Percentiles rank a stretch among this genome's conserved stretches.
These are phyloP conservation scores for Akabosia matsudoensis DNA, from an alignment of 1,140 invertebrate genomes.

Conservation along the genomic window DNA sequence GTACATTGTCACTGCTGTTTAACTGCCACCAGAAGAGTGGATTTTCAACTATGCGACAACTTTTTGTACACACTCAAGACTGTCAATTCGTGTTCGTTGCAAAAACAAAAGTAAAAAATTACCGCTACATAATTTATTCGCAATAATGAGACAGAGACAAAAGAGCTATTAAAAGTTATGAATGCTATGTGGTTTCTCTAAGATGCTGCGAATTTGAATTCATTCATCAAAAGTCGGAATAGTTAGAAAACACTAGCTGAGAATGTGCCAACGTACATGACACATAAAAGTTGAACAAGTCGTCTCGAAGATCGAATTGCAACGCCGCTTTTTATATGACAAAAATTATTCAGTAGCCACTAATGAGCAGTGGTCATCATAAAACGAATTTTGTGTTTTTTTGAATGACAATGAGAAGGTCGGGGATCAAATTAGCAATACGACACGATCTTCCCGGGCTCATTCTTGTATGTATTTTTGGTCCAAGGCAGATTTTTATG, in stretches of 20 bases:
- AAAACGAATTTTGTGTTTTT: too few relatives aligned
- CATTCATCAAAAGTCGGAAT: too few relatives aligned
- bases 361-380: background rate
- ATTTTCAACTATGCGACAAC: background rate
- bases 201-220: background rate
- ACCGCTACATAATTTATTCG: background rate
- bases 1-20: background rate
- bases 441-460: too few relatives aligned
- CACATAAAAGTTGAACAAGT: background rate
- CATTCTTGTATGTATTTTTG: too few relatives aligned
- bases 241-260: background rate
- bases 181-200: background rate
- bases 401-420: background rate
- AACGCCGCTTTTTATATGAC: background rate
- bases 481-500: too few relatives aligned
- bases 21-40: background rate
- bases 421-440: too few relatives aligned
- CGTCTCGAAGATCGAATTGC: background rate
- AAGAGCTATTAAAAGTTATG: background rate
- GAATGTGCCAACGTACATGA: too few relatives aligned
- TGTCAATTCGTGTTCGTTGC: too few relatives aligned
- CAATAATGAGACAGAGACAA: conserved; percentile 17
- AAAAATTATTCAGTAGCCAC: background rate
- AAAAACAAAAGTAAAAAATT: background rate
- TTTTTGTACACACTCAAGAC: too few relatives aligned